These are phyloP conservation scores for Nymphalis urticae DNA, from an alignment of 2,888 invertebrate species.

Conservation along the genomic window DNA sequence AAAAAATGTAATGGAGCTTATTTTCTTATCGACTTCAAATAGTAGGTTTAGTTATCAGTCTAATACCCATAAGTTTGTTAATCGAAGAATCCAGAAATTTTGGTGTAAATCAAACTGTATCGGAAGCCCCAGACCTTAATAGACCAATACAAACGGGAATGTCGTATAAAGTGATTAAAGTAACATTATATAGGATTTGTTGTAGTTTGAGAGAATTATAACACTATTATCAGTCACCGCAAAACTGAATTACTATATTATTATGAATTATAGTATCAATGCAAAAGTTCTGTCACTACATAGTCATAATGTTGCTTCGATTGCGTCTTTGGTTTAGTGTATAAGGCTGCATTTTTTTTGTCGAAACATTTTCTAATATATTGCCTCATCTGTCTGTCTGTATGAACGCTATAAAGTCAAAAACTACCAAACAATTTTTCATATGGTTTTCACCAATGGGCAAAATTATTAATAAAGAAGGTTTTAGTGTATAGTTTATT, in stretches of 20 bases:
- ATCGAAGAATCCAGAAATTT: conserved; percentile 49
- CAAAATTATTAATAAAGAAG: no score
- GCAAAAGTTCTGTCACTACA: background rate
- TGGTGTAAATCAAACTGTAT: conserved; percentile 64
- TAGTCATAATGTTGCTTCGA: background rate
- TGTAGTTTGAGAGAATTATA: conserved; percentile 65
- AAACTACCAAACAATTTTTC: no score
- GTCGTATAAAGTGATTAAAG: conserved; percentile 77
- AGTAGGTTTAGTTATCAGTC: background rate
- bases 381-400: no score
- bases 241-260: conserved; percentile 45
- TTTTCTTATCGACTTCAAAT: background rate
- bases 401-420: no score
- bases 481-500: no score
- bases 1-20: no score
- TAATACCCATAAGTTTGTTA: conserved; percentile 38
- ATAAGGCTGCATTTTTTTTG: no score
- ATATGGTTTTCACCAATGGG: no score
- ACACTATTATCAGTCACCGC: conserved; percentile 67
- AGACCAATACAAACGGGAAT: conserved; percentile 64
- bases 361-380: no score
- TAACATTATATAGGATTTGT: conserved; percentile 69
- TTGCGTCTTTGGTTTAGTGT: no score
- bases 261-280: conserved; percentile 26
- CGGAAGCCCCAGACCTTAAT: conserved; percentile 60